Base-by-base conservation (phyloP, 1,140 invertebrate genomes). In the Drosophila pallidifrons region DNA sequence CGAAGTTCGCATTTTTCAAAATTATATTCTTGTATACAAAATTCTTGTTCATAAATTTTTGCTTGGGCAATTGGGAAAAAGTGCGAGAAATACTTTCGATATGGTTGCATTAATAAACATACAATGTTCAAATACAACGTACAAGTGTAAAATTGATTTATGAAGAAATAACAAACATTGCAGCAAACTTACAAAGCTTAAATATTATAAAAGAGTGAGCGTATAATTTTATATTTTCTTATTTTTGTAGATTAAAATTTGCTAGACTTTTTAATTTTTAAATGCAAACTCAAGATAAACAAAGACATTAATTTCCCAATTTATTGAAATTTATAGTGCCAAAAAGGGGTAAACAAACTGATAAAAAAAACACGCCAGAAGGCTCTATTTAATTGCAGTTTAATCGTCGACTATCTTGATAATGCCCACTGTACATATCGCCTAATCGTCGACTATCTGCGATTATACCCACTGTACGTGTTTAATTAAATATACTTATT, bases 1-100 rank as follows among this genome's bases (percentile, higher is more conserved):
- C 51, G 76, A 60, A 71, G 76, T 65, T 13, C 7, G 1, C 57
- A 77, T 45, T 61, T 75, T 65, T 61, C n/a, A 16, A 57, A 60
- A 61, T 32, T 41, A 45, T 61, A 38, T 61, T 52, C 5, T 45
- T 70, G 67, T 66, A 54, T 55, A 63, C 72, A 70, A 51, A 16
- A 47, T 72, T 72, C 32, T 52, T 16, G 10, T 38, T 2, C 35
- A 61, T 69, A 67, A 60, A 73, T 60, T 68, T 25, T 15, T 3
- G 5, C 11, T n/a, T 16, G 15, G 20, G 2, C 3, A 46, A 59
- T 46, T 61, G 32, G 32, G 8, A 5, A 7, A 13, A 30, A 13
- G 28, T 20, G 5, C 30, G 15, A 28, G 16, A 25, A 28, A 16
- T 58, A 10, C 45, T 28, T 38, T 35, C 11, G 8, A 28, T 49